Conservation (phyloP, 2,888 invertebrate species). For the Ashinkailepas kermadecensis region DNA sequence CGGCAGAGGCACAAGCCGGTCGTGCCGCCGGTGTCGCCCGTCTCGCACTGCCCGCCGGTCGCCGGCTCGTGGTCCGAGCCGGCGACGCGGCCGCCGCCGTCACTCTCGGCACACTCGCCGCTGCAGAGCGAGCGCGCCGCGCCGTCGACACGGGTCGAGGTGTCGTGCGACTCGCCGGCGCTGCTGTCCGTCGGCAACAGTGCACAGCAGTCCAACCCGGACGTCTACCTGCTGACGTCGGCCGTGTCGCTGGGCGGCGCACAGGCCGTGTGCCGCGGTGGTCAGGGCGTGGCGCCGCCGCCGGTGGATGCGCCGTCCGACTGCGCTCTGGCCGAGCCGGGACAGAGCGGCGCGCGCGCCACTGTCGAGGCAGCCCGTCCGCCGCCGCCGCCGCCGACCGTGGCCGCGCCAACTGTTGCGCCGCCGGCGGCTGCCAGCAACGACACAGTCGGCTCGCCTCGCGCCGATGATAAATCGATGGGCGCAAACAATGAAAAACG, state of each 20-base stretch:
- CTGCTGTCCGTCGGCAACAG: not conserved
- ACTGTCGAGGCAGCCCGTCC: not conserved
- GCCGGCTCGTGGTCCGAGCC: too few species aligned
- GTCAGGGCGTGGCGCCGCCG: not conserved
- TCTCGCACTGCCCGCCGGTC: not conserved
- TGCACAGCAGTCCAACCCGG: not conserved
- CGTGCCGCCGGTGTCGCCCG: not conserved
- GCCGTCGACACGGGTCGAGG: not conserved
- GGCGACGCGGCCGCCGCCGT: too few species aligned
- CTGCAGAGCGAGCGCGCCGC: not conserved
- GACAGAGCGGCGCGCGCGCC: not conserved
- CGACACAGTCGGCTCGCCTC: not conserved
- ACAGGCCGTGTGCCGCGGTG: not conserved
- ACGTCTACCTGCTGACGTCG: not conserved
- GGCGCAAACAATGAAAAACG: conserved; percentile 3
- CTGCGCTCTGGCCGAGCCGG: too few species aligned
- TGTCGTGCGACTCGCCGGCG: not conserved
- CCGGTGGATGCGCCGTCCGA: not conserved
- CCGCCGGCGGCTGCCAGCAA: not conserved
- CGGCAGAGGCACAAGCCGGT: not conserved
- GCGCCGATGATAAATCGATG: conserved; percentile 8
- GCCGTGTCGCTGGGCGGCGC: not conserved
- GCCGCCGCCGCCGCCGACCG: not conserved
- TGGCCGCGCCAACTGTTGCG: not conserved
- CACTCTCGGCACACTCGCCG: too few species aligned